A percentile compares a stretch with the other conserved stretches of the same genome.
These are phyloP conservation scores for Piscicola geometra DNA, from an alignment of 2,888 invertebrate genomes.

Conservation along the genomic window DNA sequence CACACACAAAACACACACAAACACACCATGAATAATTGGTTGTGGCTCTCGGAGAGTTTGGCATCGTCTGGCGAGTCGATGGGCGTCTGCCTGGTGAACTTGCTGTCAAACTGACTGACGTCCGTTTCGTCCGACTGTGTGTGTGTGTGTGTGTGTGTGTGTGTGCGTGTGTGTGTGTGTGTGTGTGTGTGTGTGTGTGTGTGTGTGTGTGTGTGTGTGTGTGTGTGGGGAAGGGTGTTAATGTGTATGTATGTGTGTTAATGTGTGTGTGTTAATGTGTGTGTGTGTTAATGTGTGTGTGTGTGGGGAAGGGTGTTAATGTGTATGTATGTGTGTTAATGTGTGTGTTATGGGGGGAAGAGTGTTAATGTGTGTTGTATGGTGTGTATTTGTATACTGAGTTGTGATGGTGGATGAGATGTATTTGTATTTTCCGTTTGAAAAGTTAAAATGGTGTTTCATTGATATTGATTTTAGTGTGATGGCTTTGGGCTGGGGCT, in stretches of 20 bases:
- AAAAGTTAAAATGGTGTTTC: too few species aligned
- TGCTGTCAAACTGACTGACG: conserved; percentile 94
- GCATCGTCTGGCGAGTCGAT: conserved; percentile 88
- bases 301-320: not conserved
- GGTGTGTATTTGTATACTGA: too few species aligned
- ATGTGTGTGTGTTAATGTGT: not conserved
- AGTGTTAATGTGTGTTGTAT: too few species aligned
- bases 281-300: not conserved
- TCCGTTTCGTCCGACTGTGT: conserved; percentile 83
- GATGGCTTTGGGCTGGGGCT: too few species aligned
- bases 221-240: not conserved
- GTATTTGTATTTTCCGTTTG: too few species aligned
- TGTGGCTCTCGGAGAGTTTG: conserved; percentile 89
- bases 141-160: too few species aligned
- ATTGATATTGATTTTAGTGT: too few species aligned
- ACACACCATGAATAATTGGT: conserved; percentile 87
- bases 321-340: too few species aligned
- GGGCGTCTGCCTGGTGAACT: conserved; percentile 93
- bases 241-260: not conserved
- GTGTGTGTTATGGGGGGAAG: too few species aligned
- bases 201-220: not conserved
- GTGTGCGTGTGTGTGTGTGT: too few species aligned
- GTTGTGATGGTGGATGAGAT: too few species aligned
- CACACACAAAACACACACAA: not conserved
- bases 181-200: not conserved